Evolutionary conservation across 2,888 invertebrate species (phyloP), one percentile per base, ranked within the genome.

Genomic region (Oscheius myriophilus): DNA sequence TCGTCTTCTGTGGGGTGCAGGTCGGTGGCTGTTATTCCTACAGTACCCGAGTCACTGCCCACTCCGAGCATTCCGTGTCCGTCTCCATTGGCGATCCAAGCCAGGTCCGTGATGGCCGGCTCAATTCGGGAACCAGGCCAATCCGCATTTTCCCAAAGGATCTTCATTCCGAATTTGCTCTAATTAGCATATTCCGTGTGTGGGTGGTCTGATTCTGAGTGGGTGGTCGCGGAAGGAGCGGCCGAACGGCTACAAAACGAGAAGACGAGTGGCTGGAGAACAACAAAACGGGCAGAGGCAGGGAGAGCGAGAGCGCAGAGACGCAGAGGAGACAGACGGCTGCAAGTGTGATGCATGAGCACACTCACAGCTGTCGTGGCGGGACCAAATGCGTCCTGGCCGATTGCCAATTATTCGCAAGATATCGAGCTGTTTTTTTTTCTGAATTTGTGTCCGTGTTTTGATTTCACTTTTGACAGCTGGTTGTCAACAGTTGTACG

Each of bases 101-200:
- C 63, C 46, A 80, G 66, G 51, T 73, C 63, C 2, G 70, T 70
- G 41, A 72, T 63, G 41, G 25, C 49, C 43, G 80, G 83, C 67
- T 83, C 84, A 57, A 85, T 81, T 16, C 67, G 63, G 43, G 81
- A 71, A 39, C 86, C 86, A 18, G 86, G 82, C 86, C 85, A 86
- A 58, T 82, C 69, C 14, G 64, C 70, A 58, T 76, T 78, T 62
- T 86, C 86, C 86, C 86, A 86, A 69, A 82, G 70, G 59, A 80
- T 73, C 70, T 75, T 78, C 80, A 80, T 80, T 53, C 49, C 45
- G 14, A 39, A 18, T 14, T n/a, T 4, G 2, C 18, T 3, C n/a
- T 18, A 6, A 46, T 46, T 46, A 21, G 46, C 46, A 46, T 18
- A 46, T 41, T 23, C 25, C 33, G 14, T 25, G 42, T 59, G 18